A percentile compares a stretch with the other conserved stretches of the same genome.
phyloP scores from a whole-genome alignment of 2,888 invertebrate genomes.

The Zonitis immaculata region DNA sequence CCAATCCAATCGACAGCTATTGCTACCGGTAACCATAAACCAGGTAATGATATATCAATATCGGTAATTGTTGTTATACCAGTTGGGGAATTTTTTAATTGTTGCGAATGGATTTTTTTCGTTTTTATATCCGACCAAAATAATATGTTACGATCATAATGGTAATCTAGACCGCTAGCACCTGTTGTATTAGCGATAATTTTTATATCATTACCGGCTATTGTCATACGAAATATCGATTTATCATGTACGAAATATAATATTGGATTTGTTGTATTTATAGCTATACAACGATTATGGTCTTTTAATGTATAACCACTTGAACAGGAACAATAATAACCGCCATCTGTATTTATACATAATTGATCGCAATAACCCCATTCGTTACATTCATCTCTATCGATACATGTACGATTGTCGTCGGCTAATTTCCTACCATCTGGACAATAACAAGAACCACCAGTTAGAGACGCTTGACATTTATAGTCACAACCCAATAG shows the following conservation, averaged over 20 bases:
- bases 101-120: constrained; percentile 63
- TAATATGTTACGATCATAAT: constrained; percentile 68
- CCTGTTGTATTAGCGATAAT: constrained; percentile 75
- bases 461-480: constrained; percentile 84
- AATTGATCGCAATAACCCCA: constrained; percentile 95
- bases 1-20: constrained; percentile 97
- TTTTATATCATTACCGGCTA: constrained; percentile 59
- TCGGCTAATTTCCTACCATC: constrained; percentile 77
- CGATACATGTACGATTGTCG: constrained; percentile 82
- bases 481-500: constrained; percentile 84
- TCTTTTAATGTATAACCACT: constrained; percentile 53
- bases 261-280: constrained; percentile 55
- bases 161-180: constrained; percentile 82
- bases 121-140: constrained; percentile 91
- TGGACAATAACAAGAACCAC: constrained; percentile 87
- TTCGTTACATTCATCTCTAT: constrained; percentile 86
- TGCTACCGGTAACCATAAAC: constrained; percentile 85
- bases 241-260: constrained; percentile 68
- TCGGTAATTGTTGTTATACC: constrained; percentile 51
- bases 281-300: constrained; percentile 60
- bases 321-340: constrained; percentile 80
- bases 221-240: constrained; percentile 66
- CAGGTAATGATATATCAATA: constrained; percentile 68
- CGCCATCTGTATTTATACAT: constrained; percentile 82
- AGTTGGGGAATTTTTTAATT: constrained; percentile 48